A percentile compares a stretch with the other conserved stretches of the same genome.
These are phyloP conservation scores for Tachystola acroxantha DNA, from an alignment of 2,888 invertebrate species.

Conservation along the genomic window DNA sequence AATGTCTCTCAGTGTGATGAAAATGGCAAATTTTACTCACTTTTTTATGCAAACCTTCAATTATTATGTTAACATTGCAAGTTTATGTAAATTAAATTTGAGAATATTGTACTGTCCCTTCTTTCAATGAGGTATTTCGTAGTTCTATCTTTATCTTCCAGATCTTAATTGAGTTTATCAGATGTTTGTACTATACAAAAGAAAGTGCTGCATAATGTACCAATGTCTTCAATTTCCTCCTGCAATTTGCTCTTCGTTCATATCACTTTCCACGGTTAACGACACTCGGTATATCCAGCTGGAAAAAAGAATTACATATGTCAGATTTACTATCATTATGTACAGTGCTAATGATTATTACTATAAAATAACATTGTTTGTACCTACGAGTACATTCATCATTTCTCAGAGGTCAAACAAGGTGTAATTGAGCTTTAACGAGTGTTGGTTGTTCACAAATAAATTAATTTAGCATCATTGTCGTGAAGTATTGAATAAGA, in stretches of 20 bases:
- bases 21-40: no score
- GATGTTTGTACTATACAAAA: no score
- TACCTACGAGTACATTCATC: background rate
- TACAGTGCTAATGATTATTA: background rate
- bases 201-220: slow-evolving; percentile 12
- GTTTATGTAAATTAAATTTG: slow-evolving; percentile 3
- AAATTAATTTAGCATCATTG: no score
- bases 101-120: background rate
- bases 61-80: no score
- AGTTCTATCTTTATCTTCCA: slow-evolving; percentile 10
- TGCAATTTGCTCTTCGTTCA: slow-evolving; percentile 9
- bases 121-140: background rate
- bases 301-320: slow-evolving; percentile 6
- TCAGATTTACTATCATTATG: slow-evolving; percentile 4
- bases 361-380: background rate
- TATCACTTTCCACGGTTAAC: slow-evolving; percentile 10
- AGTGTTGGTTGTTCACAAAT: no score
- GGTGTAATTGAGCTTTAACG: background rate
- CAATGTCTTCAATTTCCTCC: slow-evolving; percentile 11
- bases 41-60: no score
- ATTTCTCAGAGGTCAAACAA: background rate
- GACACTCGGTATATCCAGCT: slow-evolving; percentile 12
- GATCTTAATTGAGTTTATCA: slow-evolving; percentile 15
- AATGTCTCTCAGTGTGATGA: no score
- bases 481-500: no score